phyloP scores from a whole-genome alignment of 2,888 invertebrate genomes.

The Athalia circularis region DNA sequence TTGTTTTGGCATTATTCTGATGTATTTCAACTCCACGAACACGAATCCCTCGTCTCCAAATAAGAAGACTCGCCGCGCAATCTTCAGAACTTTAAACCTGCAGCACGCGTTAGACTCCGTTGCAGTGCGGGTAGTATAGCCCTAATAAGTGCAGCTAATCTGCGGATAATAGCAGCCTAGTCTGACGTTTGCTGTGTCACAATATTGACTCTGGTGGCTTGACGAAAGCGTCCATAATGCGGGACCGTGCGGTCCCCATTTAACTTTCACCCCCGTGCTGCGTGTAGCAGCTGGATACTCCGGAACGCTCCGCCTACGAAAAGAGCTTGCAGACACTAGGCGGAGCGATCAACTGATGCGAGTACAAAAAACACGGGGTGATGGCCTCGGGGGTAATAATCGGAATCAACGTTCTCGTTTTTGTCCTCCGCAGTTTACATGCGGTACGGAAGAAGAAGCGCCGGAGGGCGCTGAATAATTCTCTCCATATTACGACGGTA shows the following conservation, averaged over 20 bases:
- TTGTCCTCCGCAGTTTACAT: too few species aligned
- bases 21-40: too few species aligned
- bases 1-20: too few species aligned
- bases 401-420: too few species aligned
- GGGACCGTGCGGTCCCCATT: neutral
- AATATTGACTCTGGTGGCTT: conserved; percentile 55
- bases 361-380: neutral
- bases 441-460: too few species aligned
- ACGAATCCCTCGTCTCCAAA: neutral
- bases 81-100: neutral
- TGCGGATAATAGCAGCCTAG: conserved; percentile 28
- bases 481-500: too few species aligned
- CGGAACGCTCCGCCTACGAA: conserved; percentile 51
- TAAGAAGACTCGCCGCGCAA: neutral
- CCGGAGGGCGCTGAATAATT: too few species aligned
- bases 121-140: neutral
- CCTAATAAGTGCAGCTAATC: conserved; percentile 35
- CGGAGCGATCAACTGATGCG: conserved; percentile 18
- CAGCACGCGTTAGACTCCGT: neutral
- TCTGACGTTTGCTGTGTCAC: conserved; percentile 51
- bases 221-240: neutral
- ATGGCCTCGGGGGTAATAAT: conserved; percentile 13
- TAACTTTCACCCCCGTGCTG: conserved; percentile 31
- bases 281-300: conserved; percentile 24
- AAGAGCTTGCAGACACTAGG: conserved; percentile 7